Conservation (phyloP, 2,888 invertebrate genomes). For the Galerucella nymphaeae region DNA sequence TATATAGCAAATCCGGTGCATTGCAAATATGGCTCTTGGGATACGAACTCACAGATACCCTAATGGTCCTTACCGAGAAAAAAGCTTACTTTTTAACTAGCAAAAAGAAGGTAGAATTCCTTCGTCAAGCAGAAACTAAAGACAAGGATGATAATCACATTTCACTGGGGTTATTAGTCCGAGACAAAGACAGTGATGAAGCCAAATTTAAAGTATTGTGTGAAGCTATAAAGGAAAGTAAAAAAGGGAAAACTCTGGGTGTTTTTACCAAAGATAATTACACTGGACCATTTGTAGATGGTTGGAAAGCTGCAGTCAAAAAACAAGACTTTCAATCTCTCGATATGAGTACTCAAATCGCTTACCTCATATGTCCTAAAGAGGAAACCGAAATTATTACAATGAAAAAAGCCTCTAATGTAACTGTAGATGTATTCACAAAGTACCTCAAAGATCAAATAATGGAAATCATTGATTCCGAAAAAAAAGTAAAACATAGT, state of each 20-base stretch:
- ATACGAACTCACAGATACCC: slow-evolving; percentile 96
- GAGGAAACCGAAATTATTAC: slow-evolving; percentile 92
- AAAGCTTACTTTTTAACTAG: slow-evolving; percentile 92
- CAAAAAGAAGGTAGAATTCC: slow-evolving; percentile 97
- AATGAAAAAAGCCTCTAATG: slow-evolving; percentile 91
- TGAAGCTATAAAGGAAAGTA: slow-evolving; percentile 86
- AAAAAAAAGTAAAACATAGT: slow-evolving; percentile 96
- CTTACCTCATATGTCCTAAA: slow-evolving; percentile 91
- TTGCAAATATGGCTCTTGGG: slow-evolving; percentile 97
- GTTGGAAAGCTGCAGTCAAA: slow-evolving; percentile 86
- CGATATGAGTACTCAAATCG: slow-evolving; percentile 88
- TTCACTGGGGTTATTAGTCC: slow-evolving; percentile 83
- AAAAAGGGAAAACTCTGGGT: slow-evolving; percentile 88
- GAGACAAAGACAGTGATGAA: slow-evolving; percentile 96
- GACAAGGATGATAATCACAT: slow-evolving; percentile 78
- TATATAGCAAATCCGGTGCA: slow-evolving; percentile 96
- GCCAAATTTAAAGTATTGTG: slow-evolving; percentile 84
- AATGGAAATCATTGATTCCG: slow-evolving; percentile 98
- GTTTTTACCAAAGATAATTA: slow-evolving; percentile 94
- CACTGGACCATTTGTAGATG: slow-evolving; percentile 91
- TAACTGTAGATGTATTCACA: slow-evolving; percentile 94
- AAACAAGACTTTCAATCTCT: slow-evolving; percentile 74
- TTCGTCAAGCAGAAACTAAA: slow-evolving; percentile 89
- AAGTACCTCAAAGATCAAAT: slow-evolving; percentile 98
- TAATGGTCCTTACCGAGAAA: slow-evolving; percentile 89